phyloP scores from a whole-genome alignment of 92 coral and sea anemone genomes.

The Porites evermanni region DNA sequence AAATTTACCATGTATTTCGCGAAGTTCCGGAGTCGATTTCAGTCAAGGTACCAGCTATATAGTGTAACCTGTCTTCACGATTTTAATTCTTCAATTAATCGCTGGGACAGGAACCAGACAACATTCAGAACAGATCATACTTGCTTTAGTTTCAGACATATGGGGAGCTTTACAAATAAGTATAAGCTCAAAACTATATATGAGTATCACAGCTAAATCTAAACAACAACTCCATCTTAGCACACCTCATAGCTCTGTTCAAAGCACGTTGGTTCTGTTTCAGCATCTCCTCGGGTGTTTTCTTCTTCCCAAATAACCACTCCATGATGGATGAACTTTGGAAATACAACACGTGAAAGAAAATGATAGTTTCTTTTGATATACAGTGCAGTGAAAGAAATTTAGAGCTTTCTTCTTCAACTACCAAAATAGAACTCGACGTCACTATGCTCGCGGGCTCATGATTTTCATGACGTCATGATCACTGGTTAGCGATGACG shows the following conservation, averaged over 20 bases:
- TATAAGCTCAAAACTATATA: neutral
- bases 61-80: too few relatives aligned
- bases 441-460: constrained; percentile 86
- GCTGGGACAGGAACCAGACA: too few relatives aligned
- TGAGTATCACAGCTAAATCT: neutral
- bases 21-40: too few relatives aligned
- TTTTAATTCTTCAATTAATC: too few relatives aligned
- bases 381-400: neutral
- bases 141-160: too few relatives aligned
- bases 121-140: too few relatives aligned
- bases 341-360: neutral
- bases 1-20: too few relatives aligned
- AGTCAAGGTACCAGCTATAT: too few relatives aligned
- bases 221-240: neutral
- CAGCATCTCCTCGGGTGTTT: constrained; percentile 97
- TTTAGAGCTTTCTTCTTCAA: neutral
- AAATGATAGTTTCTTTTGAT: neutral
- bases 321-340: constrained; percentile 45
- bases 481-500: constrained; percentile 4
- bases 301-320: constrained; percentile 91
- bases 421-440: constrained; percentile 66
- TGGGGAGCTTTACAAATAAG: too few relatives aligned
- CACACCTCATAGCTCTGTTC: constrained; percentile 95
- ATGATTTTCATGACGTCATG: neutral
- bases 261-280: constrained; percentile 94